Evolutionary conservation across 2,797 vertebrate species (phyloP), one percentile per base, ranked within the genome.

Genomic region (Perodicticus potto): DNA sequence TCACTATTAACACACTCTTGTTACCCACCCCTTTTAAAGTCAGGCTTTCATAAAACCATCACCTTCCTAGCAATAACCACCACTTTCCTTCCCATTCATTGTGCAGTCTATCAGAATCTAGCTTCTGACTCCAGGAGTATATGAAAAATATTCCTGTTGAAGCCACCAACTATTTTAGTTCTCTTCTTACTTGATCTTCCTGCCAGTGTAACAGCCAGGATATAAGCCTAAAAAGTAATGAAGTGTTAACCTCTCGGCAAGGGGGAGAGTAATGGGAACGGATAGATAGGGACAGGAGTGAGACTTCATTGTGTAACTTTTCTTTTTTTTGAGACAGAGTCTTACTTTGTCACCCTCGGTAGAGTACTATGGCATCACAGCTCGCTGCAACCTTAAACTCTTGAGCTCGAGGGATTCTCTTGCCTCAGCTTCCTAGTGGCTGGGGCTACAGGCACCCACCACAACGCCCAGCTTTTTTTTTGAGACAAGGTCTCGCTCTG

Each of bases 111-210:
- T 32, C 20, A 84, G 70, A 82, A 86, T 69, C 45, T n/a, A 57
- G 37, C 82, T 59, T 69, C 63, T 29, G 12, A 32, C 76, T 32
- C n/a, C 43, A 91, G 27, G 5, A 97, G 2, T 63, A 32, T 57
- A 16, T n/a, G 7, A 65, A 43, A 82, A 72, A 72, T 65, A 74
- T 29, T 94, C 61, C 73, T 69, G 53, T 81, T 19, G 80, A 87
- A 94, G 32, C 65, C 63, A 85, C 27, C 74, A 82, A 80, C 61
- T 82, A 72, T 76, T 77, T 82, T 25, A 85, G 83, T 49, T 12
- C 27, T 70, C n/a, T 82, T 94, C 72, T 90, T 72, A 93, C 70
- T 65, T 37, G 53, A 61, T 74, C 40, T 70, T 93, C 57, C 45
- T 25, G 74, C 25, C 40, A 82, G 25, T 9, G 8, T 25, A 81